Base-by-base conservation (phyloP, 2,113 vertebrate genomes). In the Megaleporinus macrocephalus region DNA sequence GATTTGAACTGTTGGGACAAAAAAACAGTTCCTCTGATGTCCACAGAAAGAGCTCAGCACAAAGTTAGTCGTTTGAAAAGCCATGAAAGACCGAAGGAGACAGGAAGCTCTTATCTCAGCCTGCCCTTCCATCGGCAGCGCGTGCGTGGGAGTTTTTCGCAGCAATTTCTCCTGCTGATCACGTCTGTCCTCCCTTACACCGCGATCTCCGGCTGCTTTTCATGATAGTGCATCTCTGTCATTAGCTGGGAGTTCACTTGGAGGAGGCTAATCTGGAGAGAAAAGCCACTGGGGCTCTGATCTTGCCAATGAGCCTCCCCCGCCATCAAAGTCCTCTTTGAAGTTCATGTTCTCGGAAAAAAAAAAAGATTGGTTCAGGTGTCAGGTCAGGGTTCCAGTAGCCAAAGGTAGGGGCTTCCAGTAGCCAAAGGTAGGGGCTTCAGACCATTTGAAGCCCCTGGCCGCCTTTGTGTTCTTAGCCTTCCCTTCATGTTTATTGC, bases 291-390 rank as follows among this genome's bases (percentile, higher is more conserved):
- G 82, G 1, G 14, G 80, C 86, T 89, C 85, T 89, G 90, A 92
- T 93, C 91, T 92, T 7, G 7, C 87, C 87, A 89, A 85, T 89
- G 89, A 90, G 88, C 86, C 86, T 82, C 72, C 65, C 79, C 71
- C 63, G 61, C 79, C 88, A 92, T 93, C 90, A 94, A 93, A 91
- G 90, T 72, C n/a, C 70, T 85, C 91, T 93, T 94, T 94, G 92
- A 93, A 93, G 92, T 90, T 87, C 81, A 86, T 79, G 41, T 87
- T 89, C 77, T 89, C 36, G 55, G 7, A 59, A n/a, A 59, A 59
- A 24, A 24, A 24, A 91, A 91, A 74, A 78, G 73, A 91, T 81
- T 86, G 88, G 86, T 89, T 92, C 87, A 88, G 90, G 87, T 91
- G 87, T 89, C 88, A 84, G 91, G 93, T 93, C 90, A 90, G 88